Base-by-base conservation (phyloP, 2,797 vertebrate species). In the Peromyscus aztecus region DNA sequence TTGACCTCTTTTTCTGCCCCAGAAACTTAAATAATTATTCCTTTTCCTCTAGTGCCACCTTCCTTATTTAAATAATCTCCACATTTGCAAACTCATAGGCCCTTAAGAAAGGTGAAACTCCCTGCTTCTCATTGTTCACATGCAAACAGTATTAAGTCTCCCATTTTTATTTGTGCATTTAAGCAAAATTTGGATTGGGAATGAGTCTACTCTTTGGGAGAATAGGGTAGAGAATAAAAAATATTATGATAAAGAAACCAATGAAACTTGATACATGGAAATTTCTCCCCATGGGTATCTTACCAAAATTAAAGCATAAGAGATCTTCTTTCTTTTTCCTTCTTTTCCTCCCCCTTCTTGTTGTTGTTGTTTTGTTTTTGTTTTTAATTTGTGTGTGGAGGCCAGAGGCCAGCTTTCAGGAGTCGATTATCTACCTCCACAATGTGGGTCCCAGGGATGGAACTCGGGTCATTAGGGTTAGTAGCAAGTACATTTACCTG, bases 1-100 rank as follows among this genome's bases (percentile, higher is more conserved):
- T 94, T 97, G 97, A 94, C 97, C 97, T 98, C 97, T 95, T 98
- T 97, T 97, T 96, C 96, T 97, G 97, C 93, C 96, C 97, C 84
- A 98, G 97, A 97, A 98, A 98, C 97, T 97, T 97, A 97, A 96
- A 94, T 96, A 96, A 95, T 96, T 93, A 78, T 97, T 96, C 89
- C 96, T 96, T 92, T 96, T 84, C 49, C 63, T 94, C 61, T 93
- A 91, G 65, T 92, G 81, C 77, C n/a, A 27, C n/a, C 83, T 95
- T 95, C 93, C 91, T 95, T 80, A 89, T 91, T 97, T 96, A 96
- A 97, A 80, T 96, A 95, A 96, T 88, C 71, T 90, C 57, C 59
- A 87, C 17, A 55, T 89, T 21, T 94, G 0, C 88, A 86, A 91
- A 95, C 91, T 97, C 83, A 92, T 78, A 84, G 65, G 24, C 71